These are phyloP conservation scores for Eudemis profundana DNA, from an alignment of 2,888 invertebrate genomes.

Conservation along the genomic window DNA sequence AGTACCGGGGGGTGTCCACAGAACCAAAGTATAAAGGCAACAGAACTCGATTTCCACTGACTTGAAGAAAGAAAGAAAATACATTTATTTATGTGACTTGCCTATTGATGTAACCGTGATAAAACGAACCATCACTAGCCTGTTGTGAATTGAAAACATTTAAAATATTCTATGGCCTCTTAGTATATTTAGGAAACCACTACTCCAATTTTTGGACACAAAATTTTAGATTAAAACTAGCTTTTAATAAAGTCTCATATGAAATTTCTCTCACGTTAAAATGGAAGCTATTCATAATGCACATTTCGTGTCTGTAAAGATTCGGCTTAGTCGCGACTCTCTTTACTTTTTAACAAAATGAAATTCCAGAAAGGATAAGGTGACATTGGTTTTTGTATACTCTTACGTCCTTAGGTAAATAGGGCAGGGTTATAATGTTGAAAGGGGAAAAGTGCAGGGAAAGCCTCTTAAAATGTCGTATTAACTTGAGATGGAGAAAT, in stretches of 20 bases:
- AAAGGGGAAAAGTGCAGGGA: slow-evolving; percentile 22
- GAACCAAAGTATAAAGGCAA: too few relatives aligned
- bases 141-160: too few relatives aligned
- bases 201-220: not conserved
- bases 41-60: too few relatives aligned
- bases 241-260: slow-evolving; percentile 7
- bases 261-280: not conserved
- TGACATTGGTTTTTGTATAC: not conserved
- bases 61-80: too few relatives aligned
- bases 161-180: too few relatives aligned
- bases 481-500: slow-evolving; percentile 14
- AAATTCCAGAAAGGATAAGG: not conserved
- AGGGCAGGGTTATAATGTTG: slow-evolving; percentile 1
- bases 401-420: not conserved
- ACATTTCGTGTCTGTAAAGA: slow-evolving; percentile 17
- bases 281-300: slow-evolving; percentile 15
- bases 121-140: too few relatives aligned
- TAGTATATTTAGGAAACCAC: not conserved
- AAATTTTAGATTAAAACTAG: not conserved
- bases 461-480: slow-evolving; percentile 21
- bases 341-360: not conserved
- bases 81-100: too few relatives aligned
- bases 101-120: too few relatives aligned
- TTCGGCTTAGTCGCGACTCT: slow-evolving; percentile 1
- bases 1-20: too few relatives aligned